phyloP scores from a whole-genome alignment of 92 coral and sea anemone species.

The Montipora capitata region DNA sequence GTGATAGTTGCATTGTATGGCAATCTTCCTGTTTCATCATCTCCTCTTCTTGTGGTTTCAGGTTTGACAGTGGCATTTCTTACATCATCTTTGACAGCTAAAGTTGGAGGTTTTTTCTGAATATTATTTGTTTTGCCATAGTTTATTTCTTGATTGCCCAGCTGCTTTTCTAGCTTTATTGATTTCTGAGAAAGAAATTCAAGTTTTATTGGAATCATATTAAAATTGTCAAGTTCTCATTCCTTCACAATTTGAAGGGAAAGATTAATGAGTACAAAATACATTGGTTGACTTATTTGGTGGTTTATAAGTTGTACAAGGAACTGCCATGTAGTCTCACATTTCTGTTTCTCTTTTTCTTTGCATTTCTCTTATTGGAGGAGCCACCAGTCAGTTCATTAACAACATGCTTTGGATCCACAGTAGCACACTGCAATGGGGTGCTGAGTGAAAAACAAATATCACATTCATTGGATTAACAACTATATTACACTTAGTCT shows the following conservation, averaged over 20 bases:
- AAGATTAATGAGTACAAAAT: no score
- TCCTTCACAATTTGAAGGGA: no score
- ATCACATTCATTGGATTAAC: neutral
- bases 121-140: neutral
- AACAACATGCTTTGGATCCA: neutral
- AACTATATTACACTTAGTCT: no score
- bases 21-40: constrained; percentile 34
- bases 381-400: neutral
- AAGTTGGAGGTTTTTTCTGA: constrained; percentile 6
- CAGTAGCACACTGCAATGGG: neutral
- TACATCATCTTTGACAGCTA: neutral
- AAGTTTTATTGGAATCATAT: neutral
- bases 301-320: no score
- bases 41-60: constrained; percentile 35
- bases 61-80: constrained; percentile 28
- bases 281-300: no score
- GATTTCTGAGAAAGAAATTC: constrained; percentile 25
- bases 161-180: neutral
- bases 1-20: neutral
- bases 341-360: constrained; percentile 44
- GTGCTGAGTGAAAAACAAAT: neutral
- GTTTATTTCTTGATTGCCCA: constrained; percentile 1
- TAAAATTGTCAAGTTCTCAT: no score
- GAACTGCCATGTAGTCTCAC: neutral
- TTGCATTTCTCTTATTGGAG: constrained; percentile 32